Conservation (phyloP, 2,888 invertebrate species). For the Sceliomorpha sp. region DNA sequence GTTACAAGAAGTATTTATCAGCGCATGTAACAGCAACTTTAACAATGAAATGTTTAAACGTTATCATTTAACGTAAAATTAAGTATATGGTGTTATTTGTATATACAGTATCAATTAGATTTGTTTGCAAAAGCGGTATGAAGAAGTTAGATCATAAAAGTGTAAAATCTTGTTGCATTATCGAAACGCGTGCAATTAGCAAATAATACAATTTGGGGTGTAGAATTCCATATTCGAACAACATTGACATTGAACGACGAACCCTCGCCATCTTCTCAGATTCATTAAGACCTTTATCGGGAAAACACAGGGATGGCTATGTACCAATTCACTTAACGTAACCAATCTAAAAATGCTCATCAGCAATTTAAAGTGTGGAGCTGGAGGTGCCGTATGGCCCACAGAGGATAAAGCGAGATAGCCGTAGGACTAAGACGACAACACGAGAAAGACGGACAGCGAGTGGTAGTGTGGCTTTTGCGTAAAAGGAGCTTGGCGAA, state of each 20-base stretch:
- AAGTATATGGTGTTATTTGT: no score
- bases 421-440: no score
- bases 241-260: slow-evolving; percentile 39
- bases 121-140: no score
- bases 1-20: slow-evolving; percentile 1
- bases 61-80: no score
- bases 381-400: no score
- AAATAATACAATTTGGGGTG: slow-evolving; percentile 29
- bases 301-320: slow-evolving; percentile 74
- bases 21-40: no score
- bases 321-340: slow-evolving; percentile 80
- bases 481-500: slow-evolving; percentile 30
- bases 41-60: no score
- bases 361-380: slow-evolving; percentile 81
- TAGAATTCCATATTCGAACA: slow-evolving; percentile 32
- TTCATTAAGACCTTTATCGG: slow-evolving; percentile 74
- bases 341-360: slow-evolving; percentile 80
- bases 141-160: no score
- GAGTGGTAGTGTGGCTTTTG: slow-evolving; percentile 21
- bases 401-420: no score
- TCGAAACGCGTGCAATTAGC: slow-evolving; percentile 36
- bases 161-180: neutral
- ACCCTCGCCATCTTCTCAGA: slow-evolving; percentile 45
- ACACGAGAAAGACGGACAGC: slow-evolving; percentile 16
- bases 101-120: no score